Conservation (phyloP, 2,797 vertebrate genomes). For the Hippoglossus hippoglossus region DNA sequence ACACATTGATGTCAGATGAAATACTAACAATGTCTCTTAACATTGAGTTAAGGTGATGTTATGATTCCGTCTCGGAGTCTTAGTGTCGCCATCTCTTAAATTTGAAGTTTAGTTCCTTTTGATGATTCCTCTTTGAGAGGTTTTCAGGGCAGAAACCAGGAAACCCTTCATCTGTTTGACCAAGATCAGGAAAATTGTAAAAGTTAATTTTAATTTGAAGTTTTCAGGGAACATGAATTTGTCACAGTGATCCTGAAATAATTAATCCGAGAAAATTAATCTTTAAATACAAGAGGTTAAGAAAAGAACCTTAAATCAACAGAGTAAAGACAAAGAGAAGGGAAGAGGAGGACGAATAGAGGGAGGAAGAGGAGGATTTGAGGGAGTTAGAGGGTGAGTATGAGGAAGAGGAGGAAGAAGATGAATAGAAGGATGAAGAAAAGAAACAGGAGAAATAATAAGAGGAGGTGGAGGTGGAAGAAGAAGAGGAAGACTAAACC, state of each 20-base stretch:
- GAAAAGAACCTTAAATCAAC: constrained; percentile 55
- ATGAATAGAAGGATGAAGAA: neutral
- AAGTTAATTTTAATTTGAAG: constrained; percentile 65
- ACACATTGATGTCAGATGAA: too few species aligned
- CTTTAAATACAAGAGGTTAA: constrained; percentile 43
- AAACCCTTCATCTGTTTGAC: neutral
- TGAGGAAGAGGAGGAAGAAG: neutral
- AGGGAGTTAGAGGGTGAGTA: neutral
- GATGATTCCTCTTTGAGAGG: neutral
- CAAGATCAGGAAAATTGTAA: constrained; percentile 18
- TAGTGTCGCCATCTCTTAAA: too few species aligned
- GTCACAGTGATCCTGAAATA: constrained; percentile 51
- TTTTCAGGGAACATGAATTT: constrained; percentile 49
- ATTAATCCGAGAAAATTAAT: constrained; percentile 41
- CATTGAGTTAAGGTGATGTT: too few species aligned
- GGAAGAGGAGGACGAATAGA: too few species aligned
- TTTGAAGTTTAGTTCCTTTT: neutral
- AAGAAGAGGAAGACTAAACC: neutral
- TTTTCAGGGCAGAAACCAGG: neutral
- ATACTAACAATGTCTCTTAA: too few species aligned
- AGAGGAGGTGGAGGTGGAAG: neutral
- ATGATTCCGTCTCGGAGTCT: too few species aligned
- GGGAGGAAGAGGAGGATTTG: too few species aligned
- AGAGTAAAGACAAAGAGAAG: constrained; percentile 16
- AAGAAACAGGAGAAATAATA: neutral